Evolutionary conservation across 2,113 vertebrate genomes (phyloP).

Genomic region (Ancistrus triradiatus): DNA sequence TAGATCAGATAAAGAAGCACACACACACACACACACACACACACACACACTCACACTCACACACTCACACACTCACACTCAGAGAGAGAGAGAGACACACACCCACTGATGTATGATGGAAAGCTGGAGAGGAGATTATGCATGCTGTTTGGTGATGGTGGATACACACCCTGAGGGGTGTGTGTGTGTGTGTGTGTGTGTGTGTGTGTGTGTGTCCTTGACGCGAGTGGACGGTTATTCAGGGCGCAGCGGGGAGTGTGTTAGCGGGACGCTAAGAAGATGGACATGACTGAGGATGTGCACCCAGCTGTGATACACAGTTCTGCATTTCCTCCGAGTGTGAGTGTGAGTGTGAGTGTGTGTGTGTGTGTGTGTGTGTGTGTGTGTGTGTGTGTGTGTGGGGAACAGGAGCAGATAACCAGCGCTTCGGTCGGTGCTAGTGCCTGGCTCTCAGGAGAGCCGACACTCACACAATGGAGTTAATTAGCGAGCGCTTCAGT

Average conservation of each 20-base stretch:
- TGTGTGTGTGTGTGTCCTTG: conserved; percentile 8
- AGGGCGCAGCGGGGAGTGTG: no score
- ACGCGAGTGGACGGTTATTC: no score
- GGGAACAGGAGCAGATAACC: conserved; percentile 60
- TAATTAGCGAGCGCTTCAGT: conserved; percentile 70
- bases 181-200: conserved; percentile 1
- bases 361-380: conserved; percentile 26
- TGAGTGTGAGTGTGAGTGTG: conserved; percentile 30
- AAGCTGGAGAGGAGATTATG: no score
- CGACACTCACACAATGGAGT: conserved; percentile 62
- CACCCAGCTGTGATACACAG: conserved; percentile 13
- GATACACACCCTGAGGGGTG: neutral
- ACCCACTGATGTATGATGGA: no score
- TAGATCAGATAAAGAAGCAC: no score
- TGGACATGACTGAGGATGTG: conserved; percentile 5
- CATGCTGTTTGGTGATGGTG: no score
- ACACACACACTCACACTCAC: no score
- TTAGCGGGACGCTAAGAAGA: conserved; percentile 3
- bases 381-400: conserved; percentile 25
- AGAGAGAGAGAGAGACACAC: no score
- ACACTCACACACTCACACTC: no score
- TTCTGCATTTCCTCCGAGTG: neutral
- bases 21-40: no score
- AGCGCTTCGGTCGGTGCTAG: conserved; percentile 41
- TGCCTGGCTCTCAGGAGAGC: conserved; percentile 45